A percentile compares a stretch with the other conserved stretches of the same genome.
Conservation (phyloP, 2,888 invertebrate species). For the Euproctis similis region DNA sequence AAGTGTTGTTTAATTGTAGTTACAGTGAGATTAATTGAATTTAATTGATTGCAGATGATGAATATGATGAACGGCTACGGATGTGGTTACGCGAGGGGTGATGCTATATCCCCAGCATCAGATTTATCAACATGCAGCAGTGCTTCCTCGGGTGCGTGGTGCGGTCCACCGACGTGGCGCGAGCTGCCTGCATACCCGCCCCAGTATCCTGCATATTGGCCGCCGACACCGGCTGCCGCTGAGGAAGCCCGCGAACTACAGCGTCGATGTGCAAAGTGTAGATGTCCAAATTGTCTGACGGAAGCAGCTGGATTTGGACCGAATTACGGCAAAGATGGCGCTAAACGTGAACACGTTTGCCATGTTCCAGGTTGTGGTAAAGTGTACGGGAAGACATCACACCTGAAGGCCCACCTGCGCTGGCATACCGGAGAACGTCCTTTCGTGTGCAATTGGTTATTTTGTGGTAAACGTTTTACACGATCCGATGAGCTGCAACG, state of each 20-base stretch:
- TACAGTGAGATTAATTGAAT: slow-evolving; percentile 7
- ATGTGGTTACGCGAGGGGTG: slow-evolving; percentile 67
- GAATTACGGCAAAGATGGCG: slow-evolving; percentile 82
- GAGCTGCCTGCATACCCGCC: slow-evolving; percentile 59
- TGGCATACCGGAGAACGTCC: slow-evolving; percentile 97
- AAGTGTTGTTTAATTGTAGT: neutral
- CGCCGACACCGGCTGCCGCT: slow-evolving; percentile 55
- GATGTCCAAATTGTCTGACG: slow-evolving; percentile 87
- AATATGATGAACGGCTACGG: slow-evolving; percentile 61
- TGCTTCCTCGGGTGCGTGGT: slow-evolving; percentile 58
- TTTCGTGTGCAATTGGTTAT: slow-evolving; percentile 91
- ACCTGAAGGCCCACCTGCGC: slow-evolving; percentile 92
- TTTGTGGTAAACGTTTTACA: slow-evolving; percentile 93
- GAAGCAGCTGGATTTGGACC: slow-evolving; percentile 86
- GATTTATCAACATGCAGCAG: slow-evolving; percentile 65
- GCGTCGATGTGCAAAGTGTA: slow-evolving; percentile 84
- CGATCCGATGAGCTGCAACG: slow-evolving; percentile 93
- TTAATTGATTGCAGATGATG: slow-evolving; percentile 57
- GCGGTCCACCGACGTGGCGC: slow-evolving; percentile 56
- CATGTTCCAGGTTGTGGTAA: slow-evolving; percentile 91
- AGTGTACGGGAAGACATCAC: slow-evolving; percentile 95
- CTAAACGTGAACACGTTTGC: slow-evolving; percentile 89
- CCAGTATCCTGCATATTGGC: slow-evolving; percentile 68
- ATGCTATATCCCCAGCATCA: slow-evolving; percentile 66
- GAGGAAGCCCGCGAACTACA: slow-evolving; percentile 75